Conservation (phyloP, 2,888 invertebrate species). For the Panopea generosa region DNA sequence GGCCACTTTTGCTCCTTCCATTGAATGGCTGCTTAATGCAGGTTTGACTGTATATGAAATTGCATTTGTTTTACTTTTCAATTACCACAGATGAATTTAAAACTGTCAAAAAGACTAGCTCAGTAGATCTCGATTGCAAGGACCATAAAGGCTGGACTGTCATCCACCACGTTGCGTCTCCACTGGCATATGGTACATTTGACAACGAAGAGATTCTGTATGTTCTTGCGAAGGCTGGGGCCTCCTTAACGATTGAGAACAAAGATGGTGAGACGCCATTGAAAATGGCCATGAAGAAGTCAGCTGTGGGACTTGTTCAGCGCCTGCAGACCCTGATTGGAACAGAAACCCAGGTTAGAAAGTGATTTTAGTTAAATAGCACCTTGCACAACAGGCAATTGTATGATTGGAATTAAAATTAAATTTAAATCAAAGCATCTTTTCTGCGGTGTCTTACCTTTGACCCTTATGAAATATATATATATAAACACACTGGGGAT, state of each 20-base stretch:
- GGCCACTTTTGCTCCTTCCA: no score
- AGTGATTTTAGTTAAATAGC: no score
- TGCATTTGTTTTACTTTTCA: no score
- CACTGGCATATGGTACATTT: conserved; percentile 83
- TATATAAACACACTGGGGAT: no score
- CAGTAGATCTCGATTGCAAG: conserved; percentile 75
- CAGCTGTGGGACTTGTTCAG: conserved; percentile 73
- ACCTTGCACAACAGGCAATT: no score
- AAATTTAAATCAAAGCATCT: no score
- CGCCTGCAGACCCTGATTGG: conserved; percentile 75
- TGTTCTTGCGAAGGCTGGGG: conserved; percentile 81
- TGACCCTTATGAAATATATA: no score
- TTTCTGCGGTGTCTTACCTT: no score
- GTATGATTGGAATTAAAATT: no score
- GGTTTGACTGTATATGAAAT: no score
- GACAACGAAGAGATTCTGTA: conserved; percentile 83
- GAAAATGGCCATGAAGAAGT: conserved; percentile 75
- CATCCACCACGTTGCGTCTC: conserved; percentile 84
- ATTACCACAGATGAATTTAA: conserved; percentile 62
- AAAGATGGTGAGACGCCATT: conserved; percentile 78
- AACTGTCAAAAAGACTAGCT: conserved; percentile 76
- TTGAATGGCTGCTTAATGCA: no score
- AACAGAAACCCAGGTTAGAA: conserved; percentile 36
- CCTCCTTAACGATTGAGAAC: conserved; percentile 79
- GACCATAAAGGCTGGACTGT: conserved; percentile 84